Evolutionary conservation across 2,797 vertebrate genomes (phyloP).

Genomic region (Myoxocephalus aenaeus): DNA sequence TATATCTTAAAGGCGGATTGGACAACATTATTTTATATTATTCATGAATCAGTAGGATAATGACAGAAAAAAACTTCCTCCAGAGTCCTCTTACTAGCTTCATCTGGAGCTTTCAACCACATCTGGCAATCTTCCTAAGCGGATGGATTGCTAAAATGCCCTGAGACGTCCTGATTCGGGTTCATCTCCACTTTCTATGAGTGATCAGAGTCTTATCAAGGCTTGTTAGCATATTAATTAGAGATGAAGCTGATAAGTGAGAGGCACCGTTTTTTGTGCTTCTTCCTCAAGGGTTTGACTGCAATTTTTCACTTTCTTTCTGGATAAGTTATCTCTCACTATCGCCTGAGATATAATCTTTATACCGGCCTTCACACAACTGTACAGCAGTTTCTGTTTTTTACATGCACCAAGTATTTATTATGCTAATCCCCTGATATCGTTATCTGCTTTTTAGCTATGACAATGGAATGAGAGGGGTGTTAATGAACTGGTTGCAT

Average conservation of each 20-base stretch:
- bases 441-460: slow-evolving; percentile 30
- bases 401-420: slow-evolving; percentile 31
- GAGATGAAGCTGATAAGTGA: slow-evolving; percentile 17
- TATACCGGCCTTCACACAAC: not conserved
- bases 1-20: not conserved
- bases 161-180: not conserved
- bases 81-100: not conserved
- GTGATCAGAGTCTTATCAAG: slow-evolving; percentile 15
- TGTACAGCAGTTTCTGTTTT: not conserved
- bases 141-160: slow-evolving; percentile 4
- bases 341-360: slow-evolving; percentile 15
- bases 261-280: not conserved
- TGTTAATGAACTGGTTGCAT: slow-evolving; percentile 29
- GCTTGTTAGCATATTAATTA: slow-evolving; percentile 37
- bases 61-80: not conserved
- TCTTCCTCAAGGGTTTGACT: slow-evolving; percentile 9
- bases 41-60: not conserved
- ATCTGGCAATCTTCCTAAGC: not conserved
- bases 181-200: slow-evolving; percentile 7
- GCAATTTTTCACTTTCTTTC: not conserved
- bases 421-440: slow-evolving; percentile 34
- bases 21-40: not conserved
- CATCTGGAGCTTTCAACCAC: not conserved
- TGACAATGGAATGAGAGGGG: not conserved
- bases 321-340: not conserved